These are phyloP conservation scores for Sesamia inferens DNA, from an alignment of 2,888 invertebrate species.

Conservation along the genomic window DNA sequence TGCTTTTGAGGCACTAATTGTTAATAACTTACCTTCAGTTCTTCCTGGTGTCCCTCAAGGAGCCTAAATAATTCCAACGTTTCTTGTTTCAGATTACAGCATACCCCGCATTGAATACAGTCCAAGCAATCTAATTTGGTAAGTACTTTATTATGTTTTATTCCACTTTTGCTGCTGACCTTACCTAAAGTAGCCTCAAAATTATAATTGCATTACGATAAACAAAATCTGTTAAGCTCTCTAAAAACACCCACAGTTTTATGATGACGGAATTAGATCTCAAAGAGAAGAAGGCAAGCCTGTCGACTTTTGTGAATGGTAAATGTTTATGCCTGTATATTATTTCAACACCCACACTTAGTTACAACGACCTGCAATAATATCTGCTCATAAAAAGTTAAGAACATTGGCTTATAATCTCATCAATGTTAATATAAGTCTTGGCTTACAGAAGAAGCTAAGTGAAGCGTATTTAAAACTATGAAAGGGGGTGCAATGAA, in stretches of 20 bases:
- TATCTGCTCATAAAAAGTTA: conserved; percentile 28
- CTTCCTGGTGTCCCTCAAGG: conserved; percentile 16
- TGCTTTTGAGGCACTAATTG: conserved; percentile 24
- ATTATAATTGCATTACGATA: not conserved
- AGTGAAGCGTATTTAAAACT: conserved; percentile 2
- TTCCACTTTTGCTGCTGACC: not conserved
- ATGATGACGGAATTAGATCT: conserved; percentile 23
- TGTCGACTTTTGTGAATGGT: conserved; percentile 14
- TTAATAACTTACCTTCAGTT: conserved; percentile 29
- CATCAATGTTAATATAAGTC: not conserved
- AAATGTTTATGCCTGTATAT: conserved; percentile 20
- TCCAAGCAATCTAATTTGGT: conserved; percentile 57
- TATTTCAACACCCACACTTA: conserved; percentile 39
- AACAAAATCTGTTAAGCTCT: not conserved
- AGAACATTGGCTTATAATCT: conserved; percentile 6
- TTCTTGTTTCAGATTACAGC: conserved; percentile 62
- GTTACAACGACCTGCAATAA: conserved; percentile 21
- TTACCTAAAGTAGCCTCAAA: not conserved
- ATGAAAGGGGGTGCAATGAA: not conserved
- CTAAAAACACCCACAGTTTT: conserved; percentile 25
- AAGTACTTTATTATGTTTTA: conserved; percentile 46
- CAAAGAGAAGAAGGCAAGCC: conserved; percentile 20
- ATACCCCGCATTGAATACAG: conserved; percentile 51
- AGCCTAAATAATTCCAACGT: conserved; percentile 47
- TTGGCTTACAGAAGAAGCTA: not conserved